Conservation (phyloP, 2,888 invertebrate species). For the Subacronicta megacephala region DNA sequence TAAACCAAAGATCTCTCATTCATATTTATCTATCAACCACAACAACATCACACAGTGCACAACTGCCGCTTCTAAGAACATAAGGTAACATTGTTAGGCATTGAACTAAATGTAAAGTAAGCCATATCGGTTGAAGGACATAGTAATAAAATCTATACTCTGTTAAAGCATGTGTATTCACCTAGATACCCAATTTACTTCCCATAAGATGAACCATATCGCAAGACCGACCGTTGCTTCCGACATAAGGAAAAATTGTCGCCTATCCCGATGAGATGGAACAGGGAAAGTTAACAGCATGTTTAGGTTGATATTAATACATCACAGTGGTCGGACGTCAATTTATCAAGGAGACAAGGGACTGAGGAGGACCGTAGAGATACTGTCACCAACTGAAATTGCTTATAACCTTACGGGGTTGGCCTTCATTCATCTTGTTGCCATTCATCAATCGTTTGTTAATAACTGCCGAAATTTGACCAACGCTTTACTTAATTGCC, state of each 20-base stretch:
- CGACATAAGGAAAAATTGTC: conserved; percentile 48
- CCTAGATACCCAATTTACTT: conserved; percentile 12
- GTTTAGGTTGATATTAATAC: conserved; percentile 73
- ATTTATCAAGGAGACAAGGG: conserved; percentile 78
- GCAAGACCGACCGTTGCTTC: background rate
- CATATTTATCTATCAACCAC: too few species aligned
- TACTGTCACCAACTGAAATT: conserved; percentile 62
- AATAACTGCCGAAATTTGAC: conserved; percentile 40
- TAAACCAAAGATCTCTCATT: too few species aligned
- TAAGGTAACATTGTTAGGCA: too few species aligned
- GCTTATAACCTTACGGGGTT: conserved; percentile 69
- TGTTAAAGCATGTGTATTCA: too few species aligned
- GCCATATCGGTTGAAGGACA: too few species aligned
- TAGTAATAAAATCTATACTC: too few species aligned
- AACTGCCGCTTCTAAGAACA: too few species aligned
- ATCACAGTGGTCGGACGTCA: conserved; percentile 69
- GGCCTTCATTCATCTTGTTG: conserved; percentile 64
- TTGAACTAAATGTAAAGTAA: too few species aligned
- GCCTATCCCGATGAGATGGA: conserved; percentile 48
- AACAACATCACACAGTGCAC: too few species aligned
- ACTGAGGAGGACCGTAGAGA: conserved; percentile 50
- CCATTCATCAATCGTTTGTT: conserved; percentile 69
- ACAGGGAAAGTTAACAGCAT: conserved; percentile 67
- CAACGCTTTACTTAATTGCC: background rate
- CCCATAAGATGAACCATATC: conserved; percentile 20